Conservation (phyloP, 1,140 invertebrate genomes). For the Doryteuthis pealeii region DNA sequence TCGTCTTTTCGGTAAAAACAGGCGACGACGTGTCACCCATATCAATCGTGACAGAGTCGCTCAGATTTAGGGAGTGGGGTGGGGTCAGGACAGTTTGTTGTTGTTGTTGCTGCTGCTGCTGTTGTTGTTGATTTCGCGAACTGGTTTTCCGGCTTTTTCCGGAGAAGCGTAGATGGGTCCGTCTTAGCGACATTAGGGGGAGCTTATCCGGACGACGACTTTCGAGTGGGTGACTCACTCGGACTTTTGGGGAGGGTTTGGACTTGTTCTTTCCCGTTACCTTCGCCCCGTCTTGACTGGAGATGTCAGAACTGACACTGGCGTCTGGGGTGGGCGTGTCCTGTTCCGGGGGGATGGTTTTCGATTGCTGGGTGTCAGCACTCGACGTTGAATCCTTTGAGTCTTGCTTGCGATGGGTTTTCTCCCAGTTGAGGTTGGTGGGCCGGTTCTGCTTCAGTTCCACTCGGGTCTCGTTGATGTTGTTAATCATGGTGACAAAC, state of each 20-base stretch:
- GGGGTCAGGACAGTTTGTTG: conserved; percentile 37
- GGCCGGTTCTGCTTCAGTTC: conserved; percentile 68
- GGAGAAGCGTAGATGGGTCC: conserved; percentile 27
- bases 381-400: conserved; percentile 57
- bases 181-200: conserved; percentile 24
- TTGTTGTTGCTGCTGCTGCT: no score
- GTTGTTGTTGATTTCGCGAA: conserved; percentile 17
- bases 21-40: conserved; percentile 57
- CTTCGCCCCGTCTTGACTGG: conserved; percentile 14
- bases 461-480: conserved; percentile 90
- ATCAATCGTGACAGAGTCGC: conserved; percentile 59
- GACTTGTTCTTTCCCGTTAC: conserved; percentile 4
- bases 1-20: conserved; percentile 56
- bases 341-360: conserved; percentile 9
- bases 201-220: conserved; percentile 15
- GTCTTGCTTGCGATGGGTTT: conserved; percentile 54
- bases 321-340: conserved; percentile 14
- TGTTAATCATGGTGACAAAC: conserved; percentile 96
- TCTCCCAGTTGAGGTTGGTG: conserved; percentile 38
- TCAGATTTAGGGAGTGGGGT: conserved; percentile 50
- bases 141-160: conserved; percentile 25
- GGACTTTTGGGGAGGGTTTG: not conserved
- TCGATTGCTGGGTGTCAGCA: conserved; percentile 52
- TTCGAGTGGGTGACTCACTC: conserved; percentile 1
- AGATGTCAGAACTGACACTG: conserved; percentile 18